Evolutionary conservation across 2,888 invertebrate genomes (phyloP).

Genomic region (Eupsilia transversa): DNA sequence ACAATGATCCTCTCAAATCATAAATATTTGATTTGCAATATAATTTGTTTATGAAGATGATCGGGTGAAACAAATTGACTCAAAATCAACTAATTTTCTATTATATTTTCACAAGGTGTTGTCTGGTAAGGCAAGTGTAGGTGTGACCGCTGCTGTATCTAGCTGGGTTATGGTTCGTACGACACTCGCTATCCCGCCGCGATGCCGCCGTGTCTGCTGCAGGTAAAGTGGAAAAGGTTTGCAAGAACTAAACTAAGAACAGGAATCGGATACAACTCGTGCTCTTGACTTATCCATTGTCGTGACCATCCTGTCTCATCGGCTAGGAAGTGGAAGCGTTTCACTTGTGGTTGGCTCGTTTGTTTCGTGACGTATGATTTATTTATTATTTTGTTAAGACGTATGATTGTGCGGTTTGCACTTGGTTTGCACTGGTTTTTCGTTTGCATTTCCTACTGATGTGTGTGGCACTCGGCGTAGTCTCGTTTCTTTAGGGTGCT

Average conservation of each 20-base stretch:
- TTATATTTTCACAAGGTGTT: conserved; percentile 91
- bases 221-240: conserved; percentile 90
- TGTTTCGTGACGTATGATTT: conserved; percentile 58
- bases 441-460: conserved; percentile 90
- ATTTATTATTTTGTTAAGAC: conserved; percentile 51
- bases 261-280: conserved; percentile 84
- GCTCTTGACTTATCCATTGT: conserved; percentile 84
- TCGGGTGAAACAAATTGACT: conserved; percentile 86
- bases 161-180: conserved; percentile 88
- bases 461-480: conserved; percentile 89
- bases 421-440: conserved; percentile 71
- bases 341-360: conserved; percentile 71
- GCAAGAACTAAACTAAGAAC: conserved; percentile 82
- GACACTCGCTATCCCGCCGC: conserved; percentile 82
- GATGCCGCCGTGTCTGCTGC: conserved; percentile 82
- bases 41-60: conserved; percentile 76
- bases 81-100: conserved; percentile 89
- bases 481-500: conserved; percentile 85
- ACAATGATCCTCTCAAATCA: conserved; percentile 84
- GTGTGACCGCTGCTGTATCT: conserved; percentile 88
- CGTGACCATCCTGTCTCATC: conserved; percentile 86
- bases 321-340: conserved; percentile 89
- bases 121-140: conserved; percentile 90
- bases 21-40: conserved; percentile 80
- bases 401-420: conserved; percentile 65